phyloP scores from a whole-genome alignment of 2,797 vertebrate species.

The Sternotherus odoratus region DNA sequence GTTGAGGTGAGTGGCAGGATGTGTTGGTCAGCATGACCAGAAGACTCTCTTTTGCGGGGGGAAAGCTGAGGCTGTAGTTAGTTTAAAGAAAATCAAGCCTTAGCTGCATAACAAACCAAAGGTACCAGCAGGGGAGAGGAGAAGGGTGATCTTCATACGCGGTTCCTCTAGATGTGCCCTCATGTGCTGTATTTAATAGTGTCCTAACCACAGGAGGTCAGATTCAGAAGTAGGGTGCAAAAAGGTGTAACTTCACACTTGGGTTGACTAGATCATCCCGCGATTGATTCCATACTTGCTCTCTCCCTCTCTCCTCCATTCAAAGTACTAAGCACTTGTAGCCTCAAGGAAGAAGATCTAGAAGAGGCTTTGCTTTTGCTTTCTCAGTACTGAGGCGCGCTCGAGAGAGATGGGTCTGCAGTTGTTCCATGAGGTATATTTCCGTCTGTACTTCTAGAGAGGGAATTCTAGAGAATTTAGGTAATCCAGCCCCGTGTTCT shows the following conservation, averaged over 20 bases:
- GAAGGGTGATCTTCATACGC: background rate
- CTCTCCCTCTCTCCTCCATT: background rate
- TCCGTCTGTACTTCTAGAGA: background rate
- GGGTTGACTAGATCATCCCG: background rate
- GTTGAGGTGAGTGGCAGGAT: conserved; percentile 89
- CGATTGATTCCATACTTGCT: background rate
- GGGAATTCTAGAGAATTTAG: too few relatives aligned
- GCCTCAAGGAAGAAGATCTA: background rate
- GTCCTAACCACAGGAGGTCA: background rate
- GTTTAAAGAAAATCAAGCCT: background rate
- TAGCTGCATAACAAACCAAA: background rate
- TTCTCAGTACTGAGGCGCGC: background rate
- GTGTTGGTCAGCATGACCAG: background rate
- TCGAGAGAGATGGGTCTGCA: fast-evolving
- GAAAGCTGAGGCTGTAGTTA: background rate
- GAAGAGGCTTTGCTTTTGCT: background rate
- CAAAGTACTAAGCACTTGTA: background rate
- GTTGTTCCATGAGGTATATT: fast-evolving
- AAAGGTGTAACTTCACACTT: background rate
- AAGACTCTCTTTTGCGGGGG: background rate
- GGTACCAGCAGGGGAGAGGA: background rate
- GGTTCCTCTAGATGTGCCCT: background rate
- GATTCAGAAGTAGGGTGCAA: background rate
- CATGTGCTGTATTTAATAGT: background rate
- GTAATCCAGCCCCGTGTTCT: background rate